Percentiles rank a stretch among this genome's conserved stretches.
Evolutionary conservation across 2,113 vertebrate genomes (phyloP).

Genomic region (Gnathonemus longibarbis): DNA sequence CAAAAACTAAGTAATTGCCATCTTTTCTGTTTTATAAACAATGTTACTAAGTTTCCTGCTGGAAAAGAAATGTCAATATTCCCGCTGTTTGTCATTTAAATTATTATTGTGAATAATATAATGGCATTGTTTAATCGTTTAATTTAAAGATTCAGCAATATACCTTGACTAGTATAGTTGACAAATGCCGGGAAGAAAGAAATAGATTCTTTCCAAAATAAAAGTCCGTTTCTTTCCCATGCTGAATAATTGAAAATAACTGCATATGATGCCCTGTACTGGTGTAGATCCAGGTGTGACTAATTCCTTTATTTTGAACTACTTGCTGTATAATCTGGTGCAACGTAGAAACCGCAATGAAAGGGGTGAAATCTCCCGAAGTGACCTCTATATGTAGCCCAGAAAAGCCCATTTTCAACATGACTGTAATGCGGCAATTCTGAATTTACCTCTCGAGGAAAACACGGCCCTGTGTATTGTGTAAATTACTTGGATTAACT

Average conservation of each 20-base stretch:
- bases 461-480: conserved; percentile 62
- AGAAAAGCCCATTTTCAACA: conserved; percentile 35
- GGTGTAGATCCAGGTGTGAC: background rate
- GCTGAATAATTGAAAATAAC: background rate
- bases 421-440: conserved; percentile 32
- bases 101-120: background rate
- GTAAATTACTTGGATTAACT: conserved; percentile 62
- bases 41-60: background rate
- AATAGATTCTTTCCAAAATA: background rate
- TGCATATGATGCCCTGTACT: background rate
- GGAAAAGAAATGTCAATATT: background rate
- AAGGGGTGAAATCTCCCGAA: conserved; percentile 2
- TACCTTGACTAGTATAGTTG: background rate
- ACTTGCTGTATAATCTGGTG: background rate
- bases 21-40: background rate
- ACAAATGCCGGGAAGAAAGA: background rate
- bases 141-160: background rate
- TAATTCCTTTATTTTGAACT: background rate
- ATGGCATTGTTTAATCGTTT: background rate
- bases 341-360: background rate
- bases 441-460: conserved; percentile 52
- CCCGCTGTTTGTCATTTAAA: background rate
- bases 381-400: conserved; percentile 20
- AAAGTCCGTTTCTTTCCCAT: background rate
- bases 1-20: background rate